Base-by-base conservation (phyloP, 2,797 vertebrate species). In the Hozukius guyotensis region DNA sequence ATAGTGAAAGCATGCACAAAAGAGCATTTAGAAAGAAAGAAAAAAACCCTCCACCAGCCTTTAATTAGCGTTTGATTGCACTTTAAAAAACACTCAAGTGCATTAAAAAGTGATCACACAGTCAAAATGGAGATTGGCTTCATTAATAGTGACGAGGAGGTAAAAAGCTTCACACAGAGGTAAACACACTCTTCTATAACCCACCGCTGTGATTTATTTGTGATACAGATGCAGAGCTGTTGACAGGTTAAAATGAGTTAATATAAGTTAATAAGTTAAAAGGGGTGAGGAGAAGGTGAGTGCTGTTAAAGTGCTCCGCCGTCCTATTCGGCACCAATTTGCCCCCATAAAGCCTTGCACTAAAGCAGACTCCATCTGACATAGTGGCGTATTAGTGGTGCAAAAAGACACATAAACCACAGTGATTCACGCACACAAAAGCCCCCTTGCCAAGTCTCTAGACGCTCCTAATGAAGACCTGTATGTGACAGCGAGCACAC, bases 281-380 rank as follows among this genome's bases (percentile, higher is more conserved):
- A 95, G 93, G 91, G 93, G 91, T 93, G 92, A 94, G 95, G 96
- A 92, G 95, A 90, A 95, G 95, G 93, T 94, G 93, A 94, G 91
- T 93, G 92, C 95, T 93, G 94, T 90, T 94, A 96, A 95, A 95
- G 94, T 96, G 95, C 95, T 95, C 94, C 91, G 91, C 93, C 95
- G 95, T 95, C 91, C 95, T 88, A 92, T 95, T 94, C 88, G 85
- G 53, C 78, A 77, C 88, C 94, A 94, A 95, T 95, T 95, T 95
- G 85, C 80, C 84, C 72, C 88, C 91, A 93, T 95, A 95, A 95
- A 95, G 92, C 85, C 86, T 46, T 42, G 87, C 90, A 91, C 92
- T 94, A 91, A 95, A 94, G 87, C 92, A 85, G 88, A 86, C 92
- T 92, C 90, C 87, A 56, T 78, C 89, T 92, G 93, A 93, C 88